These are phyloP conservation scores for Sturnira hondurensis DNA, from an alignment of 2,113 vertebrate genomes.

Conservation along the genomic window DNA sequence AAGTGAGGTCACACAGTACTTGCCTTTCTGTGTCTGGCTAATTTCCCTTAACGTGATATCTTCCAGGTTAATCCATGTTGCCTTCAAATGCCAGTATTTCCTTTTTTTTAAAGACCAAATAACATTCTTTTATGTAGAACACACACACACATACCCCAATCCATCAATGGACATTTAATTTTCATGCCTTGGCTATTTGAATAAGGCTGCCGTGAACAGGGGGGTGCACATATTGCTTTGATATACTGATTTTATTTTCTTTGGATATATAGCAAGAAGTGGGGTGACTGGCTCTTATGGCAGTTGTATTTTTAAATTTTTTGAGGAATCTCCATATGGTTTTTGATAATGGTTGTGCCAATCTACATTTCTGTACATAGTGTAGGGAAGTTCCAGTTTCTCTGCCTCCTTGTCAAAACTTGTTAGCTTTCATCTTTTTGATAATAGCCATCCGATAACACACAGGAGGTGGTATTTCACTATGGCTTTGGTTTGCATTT, in stretches of 20 bases:
- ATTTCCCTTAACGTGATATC: neutral
- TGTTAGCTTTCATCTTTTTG: neutral
- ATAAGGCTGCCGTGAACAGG: neutral
- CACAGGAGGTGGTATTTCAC: neutral
- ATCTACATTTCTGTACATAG: neutral
- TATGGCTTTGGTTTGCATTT: neutral
- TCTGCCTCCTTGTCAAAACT: neutral
- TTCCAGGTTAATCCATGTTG: neutral
- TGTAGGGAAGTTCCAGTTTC: neutral
- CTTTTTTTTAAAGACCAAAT: neutral
- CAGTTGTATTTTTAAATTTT: neutral
- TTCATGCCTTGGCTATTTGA: neutral
- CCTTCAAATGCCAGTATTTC: neutral
- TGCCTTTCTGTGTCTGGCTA: neutral
- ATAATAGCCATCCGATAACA: neutral
- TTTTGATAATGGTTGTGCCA: neutral
- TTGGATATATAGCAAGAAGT: neutral
- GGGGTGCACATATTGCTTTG: neutral
- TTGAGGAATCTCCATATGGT: neutral
- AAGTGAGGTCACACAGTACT: neutral
- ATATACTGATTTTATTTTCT: neutral
- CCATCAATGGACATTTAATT: neutral
- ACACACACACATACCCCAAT: neutral
- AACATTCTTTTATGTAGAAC: neutral
- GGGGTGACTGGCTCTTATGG: neutral